A percentile compares a stretch with the other conserved stretches of the same genome.
Conservation (phyloP, 1,140 invertebrate species). For the Penaeus indicus region DNA sequence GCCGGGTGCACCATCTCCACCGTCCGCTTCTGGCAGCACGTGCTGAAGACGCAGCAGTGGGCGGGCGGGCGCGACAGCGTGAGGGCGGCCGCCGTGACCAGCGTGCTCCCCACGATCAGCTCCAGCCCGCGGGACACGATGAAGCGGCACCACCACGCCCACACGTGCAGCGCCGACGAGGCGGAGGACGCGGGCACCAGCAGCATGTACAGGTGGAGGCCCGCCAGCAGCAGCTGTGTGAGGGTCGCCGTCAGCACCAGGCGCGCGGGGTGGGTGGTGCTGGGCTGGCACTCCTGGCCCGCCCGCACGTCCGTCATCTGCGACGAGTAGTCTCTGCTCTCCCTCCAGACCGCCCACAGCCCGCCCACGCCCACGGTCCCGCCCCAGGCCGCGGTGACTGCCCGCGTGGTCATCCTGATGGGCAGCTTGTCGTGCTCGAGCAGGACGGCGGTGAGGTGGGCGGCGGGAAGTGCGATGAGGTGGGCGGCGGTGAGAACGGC, state of each 20-base stretch:
- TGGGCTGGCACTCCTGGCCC: constrained; percentile 7
- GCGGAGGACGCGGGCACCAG: too few species aligned
- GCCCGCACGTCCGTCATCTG: constrained; percentile 1
- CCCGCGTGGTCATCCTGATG: constrained; percentile 4
- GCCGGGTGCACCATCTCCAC: constrained; percentile 45
- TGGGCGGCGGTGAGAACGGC: constrained; percentile 8
- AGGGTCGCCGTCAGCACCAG: constrained; percentile 32
- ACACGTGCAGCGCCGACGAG: not conserved
- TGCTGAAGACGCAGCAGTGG: not conserved
- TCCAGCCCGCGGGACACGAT: constrained; percentile 30
- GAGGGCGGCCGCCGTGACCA: constrained; percentile 44
- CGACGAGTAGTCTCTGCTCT: not conserved
- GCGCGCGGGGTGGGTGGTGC: constrained; percentile 9
- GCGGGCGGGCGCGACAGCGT: constrained; percentile 4
- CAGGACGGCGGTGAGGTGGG: constrained; percentile 4
- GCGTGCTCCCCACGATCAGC: constrained; percentile 39
- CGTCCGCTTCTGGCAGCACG: constrained; percentile 47
- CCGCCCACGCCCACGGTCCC: constrained; percentile 33
- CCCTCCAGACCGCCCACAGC: constrained; percentile 50
- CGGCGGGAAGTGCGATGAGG: constrained; percentile 13
- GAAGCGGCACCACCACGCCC: constrained; percentile 43
- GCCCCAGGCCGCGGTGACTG: constrained; percentile 36
- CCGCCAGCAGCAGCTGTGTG: constrained; percentile 25
- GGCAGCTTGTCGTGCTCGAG: not conserved
- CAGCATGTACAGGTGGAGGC: not conserved